Percentiles rank a stretch among this genome's conserved stretches.
phyloP scores from a whole-genome alignment of 2,888 invertebrate species.

The Euspilapteryx auroguttella region DNA sequence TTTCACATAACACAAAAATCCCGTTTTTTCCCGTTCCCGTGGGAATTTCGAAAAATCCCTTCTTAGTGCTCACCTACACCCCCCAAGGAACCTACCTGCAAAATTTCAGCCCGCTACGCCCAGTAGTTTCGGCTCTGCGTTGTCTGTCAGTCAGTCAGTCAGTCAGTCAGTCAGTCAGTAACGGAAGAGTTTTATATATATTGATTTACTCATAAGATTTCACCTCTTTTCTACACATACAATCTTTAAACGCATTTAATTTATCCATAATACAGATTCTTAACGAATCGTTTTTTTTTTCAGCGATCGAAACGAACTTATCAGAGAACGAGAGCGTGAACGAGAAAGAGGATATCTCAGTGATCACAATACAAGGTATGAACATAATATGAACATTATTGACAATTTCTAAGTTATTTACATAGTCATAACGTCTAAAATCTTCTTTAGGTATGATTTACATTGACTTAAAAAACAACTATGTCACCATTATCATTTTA shows the following conservation, averaged over 20 bases:
- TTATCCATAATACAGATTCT: constrained; percentile 3
- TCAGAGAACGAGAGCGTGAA: constrained; percentile 75
- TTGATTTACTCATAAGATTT: too few relatives aligned
- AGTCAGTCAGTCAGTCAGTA: too few relatives aligned
- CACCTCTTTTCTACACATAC: constrained; percentile 1
- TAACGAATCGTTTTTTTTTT: constrained; percentile 12
- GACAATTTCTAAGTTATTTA: too few relatives aligned
- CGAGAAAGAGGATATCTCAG: constrained; percentile 74
- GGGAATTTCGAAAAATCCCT: not conserved
- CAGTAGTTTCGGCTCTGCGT: not conserved
- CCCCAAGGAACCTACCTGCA: not conserved
- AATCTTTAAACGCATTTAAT: not conserved
- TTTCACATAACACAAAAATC: not conserved
- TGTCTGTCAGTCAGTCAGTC: not conserved
- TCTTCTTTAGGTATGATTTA: not conserved
- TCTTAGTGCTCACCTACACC: not conserved
- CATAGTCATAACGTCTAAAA: too few relatives aligned
- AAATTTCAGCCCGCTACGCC: not conserved
- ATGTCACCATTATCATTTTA: too few relatives aligned
- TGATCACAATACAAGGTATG: constrained; percentile 76
- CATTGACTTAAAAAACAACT: too few relatives aligned
- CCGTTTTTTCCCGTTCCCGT: not conserved
- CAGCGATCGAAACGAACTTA: constrained; percentile 83
- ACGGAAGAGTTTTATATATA: too few relatives aligned
- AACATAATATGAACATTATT: not conserved